phyloP scores from a whole-genome alignment of 2,888 invertebrate species.

The Hartigia nigra region DNA sequence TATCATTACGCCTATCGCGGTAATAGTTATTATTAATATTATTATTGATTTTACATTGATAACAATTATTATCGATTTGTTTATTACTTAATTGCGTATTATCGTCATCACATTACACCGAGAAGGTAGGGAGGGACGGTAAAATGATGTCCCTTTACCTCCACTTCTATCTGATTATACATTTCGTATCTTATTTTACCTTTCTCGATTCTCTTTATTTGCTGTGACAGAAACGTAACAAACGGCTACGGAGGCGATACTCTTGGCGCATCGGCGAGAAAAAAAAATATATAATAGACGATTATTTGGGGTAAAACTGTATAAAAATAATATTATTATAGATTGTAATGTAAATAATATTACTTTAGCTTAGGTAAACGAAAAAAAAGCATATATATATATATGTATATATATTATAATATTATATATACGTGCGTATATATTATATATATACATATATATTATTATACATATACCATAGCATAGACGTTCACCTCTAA shows the following conservation, averaged over 20 bases:
- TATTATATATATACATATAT: constrained; percentile 15
- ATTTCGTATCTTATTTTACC: constrained; percentile 27
- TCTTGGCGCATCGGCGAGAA: constrained; percentile 33
- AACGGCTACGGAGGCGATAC: constrained; percentile 28
- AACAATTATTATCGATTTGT: constrained; percentile 35
- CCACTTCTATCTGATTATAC: background rate
- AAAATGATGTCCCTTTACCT: background rate
- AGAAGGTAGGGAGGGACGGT: background rate
- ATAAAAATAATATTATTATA: constrained; percentile 50
- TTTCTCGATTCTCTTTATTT: constrained; percentile 29
- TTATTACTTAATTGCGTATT: background rate
- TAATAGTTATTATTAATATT: constrained; percentile 30
- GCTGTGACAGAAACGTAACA: constrained; percentile 37
- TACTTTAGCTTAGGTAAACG: constrained; percentile 43
- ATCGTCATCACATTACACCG: constrained; percentile 2
- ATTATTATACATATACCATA: constrained; percentile 24
- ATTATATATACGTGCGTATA: constrained; percentile 24
- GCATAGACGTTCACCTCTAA: constrained; percentile 34
- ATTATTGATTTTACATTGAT: constrained; percentile 31
- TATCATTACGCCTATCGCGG: constrained; percentile 29
- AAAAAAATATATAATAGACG: constrained; percentile 24
- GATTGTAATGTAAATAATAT: constrained; percentile 51
- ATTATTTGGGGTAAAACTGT: constrained; percentile 37
- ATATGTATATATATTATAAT: constrained; percentile 12
- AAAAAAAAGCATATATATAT: constrained; percentile 30